Percentiles rank a stretch among this genome's conserved stretches.
phyloP scores from a whole-genome alignment of 2,888 invertebrate species.

The Itoplectis maculator region DNA sequence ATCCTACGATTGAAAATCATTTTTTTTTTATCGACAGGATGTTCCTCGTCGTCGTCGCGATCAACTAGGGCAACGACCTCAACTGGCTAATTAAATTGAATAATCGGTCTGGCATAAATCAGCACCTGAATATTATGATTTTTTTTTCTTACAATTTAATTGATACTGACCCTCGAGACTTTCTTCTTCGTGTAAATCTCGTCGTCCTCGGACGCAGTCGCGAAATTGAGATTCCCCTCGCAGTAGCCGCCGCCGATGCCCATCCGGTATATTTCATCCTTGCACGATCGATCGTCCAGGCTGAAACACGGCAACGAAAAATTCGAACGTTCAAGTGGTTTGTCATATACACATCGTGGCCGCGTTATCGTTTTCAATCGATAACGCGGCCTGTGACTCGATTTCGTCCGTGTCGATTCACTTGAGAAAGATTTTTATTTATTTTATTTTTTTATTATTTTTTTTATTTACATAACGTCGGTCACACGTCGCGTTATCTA shows the following conservation, averaged over 20 bases:
- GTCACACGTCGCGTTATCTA: slow-evolving; percentile 50
- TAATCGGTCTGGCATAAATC: neutral
- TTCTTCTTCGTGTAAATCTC: slow-evolving; percentile 84
- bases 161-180: slow-evolving; percentile 82
- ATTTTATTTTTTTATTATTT: slow-evolving; percentile 19
- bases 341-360: neutral
- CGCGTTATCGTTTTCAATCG: too few species aligned
- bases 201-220: slow-evolving; percentile 83
- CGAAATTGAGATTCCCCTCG: slow-evolving; percentile 83
- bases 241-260: slow-evolving; percentile 81
- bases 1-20: too few species aligned
- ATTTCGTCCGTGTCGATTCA: neutral
- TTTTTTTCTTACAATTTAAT: neutral
- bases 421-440: slow-evolving; percentile 4
- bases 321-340: neutral
- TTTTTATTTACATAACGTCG: neutral
- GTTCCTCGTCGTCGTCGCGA: too few species aligned
- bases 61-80: too few species aligned
- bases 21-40: too few species aligned
- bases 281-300: slow-evolving; percentile 82
- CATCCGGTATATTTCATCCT: slow-evolving; percentile 83
- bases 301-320: slow-evolving; percentile 73
- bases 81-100: neutral
- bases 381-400: neutral
- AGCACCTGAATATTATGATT: neutral